phyloP scores from a whole-genome alignment of 1,140 invertebrate species.

The Andrena cerasifolii region DNA sequence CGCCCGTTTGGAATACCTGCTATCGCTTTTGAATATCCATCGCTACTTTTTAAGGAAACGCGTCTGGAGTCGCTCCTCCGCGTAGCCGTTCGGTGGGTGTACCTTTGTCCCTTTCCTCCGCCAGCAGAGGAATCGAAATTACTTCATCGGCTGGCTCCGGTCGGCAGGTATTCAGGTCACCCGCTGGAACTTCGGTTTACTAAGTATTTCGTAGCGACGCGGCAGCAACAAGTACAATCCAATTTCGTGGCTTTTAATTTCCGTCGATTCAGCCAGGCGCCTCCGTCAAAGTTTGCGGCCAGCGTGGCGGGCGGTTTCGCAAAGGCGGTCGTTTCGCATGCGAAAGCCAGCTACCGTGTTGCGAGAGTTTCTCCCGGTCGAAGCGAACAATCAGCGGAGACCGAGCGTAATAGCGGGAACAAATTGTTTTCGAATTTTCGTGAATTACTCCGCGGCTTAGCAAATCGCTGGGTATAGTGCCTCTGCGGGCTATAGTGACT shows the following conservation, averaged over 20 bases:
- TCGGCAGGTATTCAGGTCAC: no score
- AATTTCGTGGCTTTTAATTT: constrained; percentile 31
- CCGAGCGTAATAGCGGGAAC: neutral
- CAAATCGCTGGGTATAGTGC: neutral
- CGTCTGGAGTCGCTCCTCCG: neutral
- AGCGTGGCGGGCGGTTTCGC: constrained; percentile 43
- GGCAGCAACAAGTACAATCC: neutral
- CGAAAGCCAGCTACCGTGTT: constrained; percentile 54
- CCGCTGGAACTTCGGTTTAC: neutral
- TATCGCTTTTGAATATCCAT: constrained; percentile 4
- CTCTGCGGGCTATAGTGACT: no score
- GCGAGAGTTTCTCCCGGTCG: constrained; percentile 43
- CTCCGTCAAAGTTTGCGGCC: neutral
- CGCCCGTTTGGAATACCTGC: neutral
- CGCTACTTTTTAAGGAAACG: no score
- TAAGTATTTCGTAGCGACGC: neutral
- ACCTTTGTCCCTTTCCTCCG: no score
- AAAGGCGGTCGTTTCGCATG: constrained; percentile 60
- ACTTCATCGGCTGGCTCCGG: no score
- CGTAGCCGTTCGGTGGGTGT: no score
- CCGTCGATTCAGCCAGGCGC: constrained; percentile 11
- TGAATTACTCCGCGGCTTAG: neutral
- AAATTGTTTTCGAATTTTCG: neutral
- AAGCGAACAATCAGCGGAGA: neutral
- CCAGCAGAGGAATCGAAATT: no score